phyloP scores from a whole-genome alignment of 2,797 vertebrate species.

The Harpagifer antarcticus region DNA sequence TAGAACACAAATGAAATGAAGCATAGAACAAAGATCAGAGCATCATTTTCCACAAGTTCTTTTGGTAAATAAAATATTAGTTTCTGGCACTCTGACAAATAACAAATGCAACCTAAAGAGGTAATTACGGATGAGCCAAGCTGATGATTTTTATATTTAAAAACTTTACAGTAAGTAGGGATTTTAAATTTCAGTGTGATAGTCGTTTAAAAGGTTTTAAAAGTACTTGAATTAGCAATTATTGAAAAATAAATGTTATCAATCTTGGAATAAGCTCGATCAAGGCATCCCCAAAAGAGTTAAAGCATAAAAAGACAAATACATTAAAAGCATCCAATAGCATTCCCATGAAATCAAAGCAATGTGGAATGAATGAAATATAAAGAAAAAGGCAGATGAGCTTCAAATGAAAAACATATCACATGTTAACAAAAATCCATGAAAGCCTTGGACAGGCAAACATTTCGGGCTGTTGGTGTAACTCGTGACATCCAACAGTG shows the following conservation, averaged over 20 bases:
- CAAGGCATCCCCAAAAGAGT: conserved; percentile 15
- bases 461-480: neutral
- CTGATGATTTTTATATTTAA: neutral
- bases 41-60: conserved; percentile 35
- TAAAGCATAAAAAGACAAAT: neutral
- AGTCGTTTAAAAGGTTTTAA: neutral
- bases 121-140: conserved; percentile 23
- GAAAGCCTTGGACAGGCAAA: neutral
- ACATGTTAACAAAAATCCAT: neutral
- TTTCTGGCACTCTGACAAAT: conserved; percentile 37
- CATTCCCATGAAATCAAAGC: conserved; percentile 46
- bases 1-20: conserved; percentile 73
- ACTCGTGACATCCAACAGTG: neutral
- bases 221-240: neutral
- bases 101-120: conserved; percentile 33
- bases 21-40: conserved; percentile 56
- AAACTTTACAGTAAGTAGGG: too few relatives aligned
- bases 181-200: neutral
- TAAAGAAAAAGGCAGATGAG: conserved; percentile 53
- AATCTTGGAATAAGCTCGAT: neutral
- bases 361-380: conserved; percentile 41
- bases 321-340: conserved; percentile 25
- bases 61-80: conserved; percentile 22
- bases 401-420: conserved; percentile 35
- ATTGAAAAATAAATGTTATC: neutral